Evolutionary conservation across 2,797 vertebrate genomes (phyloP).

Genomic region (Melanotaenia boesemani): DNA sequence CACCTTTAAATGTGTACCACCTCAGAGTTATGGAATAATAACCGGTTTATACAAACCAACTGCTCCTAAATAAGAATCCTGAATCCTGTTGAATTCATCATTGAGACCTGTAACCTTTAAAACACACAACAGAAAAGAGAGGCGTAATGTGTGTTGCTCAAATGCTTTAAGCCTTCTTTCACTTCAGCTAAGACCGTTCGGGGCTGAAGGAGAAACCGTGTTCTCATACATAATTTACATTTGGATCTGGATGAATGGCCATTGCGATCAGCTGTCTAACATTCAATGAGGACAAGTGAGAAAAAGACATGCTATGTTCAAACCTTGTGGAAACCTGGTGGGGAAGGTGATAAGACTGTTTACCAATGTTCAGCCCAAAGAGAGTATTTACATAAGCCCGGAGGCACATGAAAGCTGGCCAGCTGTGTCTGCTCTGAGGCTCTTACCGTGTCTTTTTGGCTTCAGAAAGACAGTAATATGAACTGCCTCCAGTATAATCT

Average conservation of each 20-base stretch:
- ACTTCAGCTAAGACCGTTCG: conserved; percentile 5
- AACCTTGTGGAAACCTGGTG: conserved; percentile 58
- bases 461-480: conserved; percentile 53
- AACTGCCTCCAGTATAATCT: conserved; percentile 58
- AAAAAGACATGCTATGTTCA: conserved; percentile 26
- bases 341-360: conserved; percentile 76
- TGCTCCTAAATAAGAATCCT: not conserved
- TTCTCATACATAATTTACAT: conserved; percentile 31
- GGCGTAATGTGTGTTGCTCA: conserved; percentile 2
- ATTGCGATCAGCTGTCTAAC: conserved; percentile 52
- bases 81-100: not conserved
- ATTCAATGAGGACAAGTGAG: conserved; percentile 46
- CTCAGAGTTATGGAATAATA: not conserved
- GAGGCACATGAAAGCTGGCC: conserved; percentile 67
- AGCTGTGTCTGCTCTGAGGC: conserved; percentile 60
- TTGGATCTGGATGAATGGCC: conserved; percentile 36
- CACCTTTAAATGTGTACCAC: no score
- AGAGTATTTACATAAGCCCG: conserved; percentile 73
- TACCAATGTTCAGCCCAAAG: conserved; percentile 67
- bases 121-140: not conserved
- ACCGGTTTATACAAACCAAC: not conserved
- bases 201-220: conserved; percentile 2
- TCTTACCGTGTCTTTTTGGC: conserved; percentile 63
- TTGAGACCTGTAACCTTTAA: conserved; percentile 3
- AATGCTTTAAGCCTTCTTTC: conserved; percentile 1